phyloP scores from a whole-genome alignment of 2,113 vertebrate genomes.

The Siniperca knerii region DNA sequence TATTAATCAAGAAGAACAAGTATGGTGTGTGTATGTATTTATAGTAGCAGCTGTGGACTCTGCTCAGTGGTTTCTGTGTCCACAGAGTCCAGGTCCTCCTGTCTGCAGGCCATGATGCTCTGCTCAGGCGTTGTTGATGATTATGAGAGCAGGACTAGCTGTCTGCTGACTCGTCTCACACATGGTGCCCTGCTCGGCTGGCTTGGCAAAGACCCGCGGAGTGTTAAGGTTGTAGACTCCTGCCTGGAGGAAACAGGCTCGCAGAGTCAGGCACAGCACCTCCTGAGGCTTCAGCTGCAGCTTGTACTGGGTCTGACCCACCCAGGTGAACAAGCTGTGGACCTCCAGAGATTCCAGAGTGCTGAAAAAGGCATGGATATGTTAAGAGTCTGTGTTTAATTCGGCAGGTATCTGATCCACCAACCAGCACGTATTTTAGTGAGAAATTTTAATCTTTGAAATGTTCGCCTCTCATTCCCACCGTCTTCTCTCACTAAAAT shows the following conservation, averaged over 20 bases:
- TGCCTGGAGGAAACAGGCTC: constrained; percentile 93
- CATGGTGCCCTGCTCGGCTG: constrained; percentile 86
- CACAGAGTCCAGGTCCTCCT: not conserved
- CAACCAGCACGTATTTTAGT: too few relatives aligned
- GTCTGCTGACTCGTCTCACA: constrained; percentile 95
- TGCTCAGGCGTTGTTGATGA: constrained; percentile 90
- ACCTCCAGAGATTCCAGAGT: constrained; percentile 88
- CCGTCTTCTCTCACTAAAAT: too few relatives aligned
- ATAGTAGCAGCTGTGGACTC: not conserved
- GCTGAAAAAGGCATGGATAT: constrained; percentile 75
- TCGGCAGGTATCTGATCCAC: too few relatives aligned
- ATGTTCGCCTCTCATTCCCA: too few relatives aligned
- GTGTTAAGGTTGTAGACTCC: constrained; percentile 98
- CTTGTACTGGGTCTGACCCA: constrained; percentile 95
- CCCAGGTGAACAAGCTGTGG: constrained; percentile 93
- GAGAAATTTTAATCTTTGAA: too few relatives aligned
- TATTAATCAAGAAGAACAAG: not conserved
- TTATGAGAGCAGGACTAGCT: constrained; percentile 94
- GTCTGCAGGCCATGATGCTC: constrained; percentile 39
- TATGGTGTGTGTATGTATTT: not conserved
- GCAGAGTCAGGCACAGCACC: constrained; percentile 87
- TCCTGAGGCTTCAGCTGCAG: constrained; percentile 91
- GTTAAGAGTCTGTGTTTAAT: too few relatives aligned
- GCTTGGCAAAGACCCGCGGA: constrained; percentile 92
- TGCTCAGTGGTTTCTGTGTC: constrained; percentile 1